Evolutionary conservation across 2,113 vertebrate genomes (phyloP), one percentile per base, ranked within the genome.

Genomic region (Coracopsis vasa): DNA sequence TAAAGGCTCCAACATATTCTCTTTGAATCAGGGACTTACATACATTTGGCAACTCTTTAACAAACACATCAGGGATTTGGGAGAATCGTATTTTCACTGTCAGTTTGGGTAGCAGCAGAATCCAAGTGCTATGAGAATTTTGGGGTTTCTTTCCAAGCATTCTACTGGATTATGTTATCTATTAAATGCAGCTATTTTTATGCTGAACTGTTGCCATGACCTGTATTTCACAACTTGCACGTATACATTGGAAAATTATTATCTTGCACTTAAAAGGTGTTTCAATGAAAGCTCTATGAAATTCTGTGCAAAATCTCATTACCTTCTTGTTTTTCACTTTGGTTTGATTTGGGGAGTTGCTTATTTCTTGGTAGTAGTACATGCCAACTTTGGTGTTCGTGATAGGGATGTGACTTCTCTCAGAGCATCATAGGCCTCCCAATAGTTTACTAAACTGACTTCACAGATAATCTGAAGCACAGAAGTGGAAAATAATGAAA

Each of bases 101-200:
- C 87, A 87, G 23, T 69, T 80, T 0, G 6, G 65, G 83, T 84
- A 93, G 35, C 54, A 84, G 73, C 65, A 91, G 65, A 64, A 91
- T 94, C 69, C 86, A 82, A 87, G 56, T 60, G 33, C 70, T 86
- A 28, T 33, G 80, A 85, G 83, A 79, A 39, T 90, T 83, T 54
- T 29, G 39, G 47, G 4, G 0, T 7, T 75, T 90, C 54, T 86
- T 90, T 16, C 66, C 56, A 72, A 66, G 83, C 48, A 87, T 94
- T 86, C 33, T 84, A 51, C 35, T 79, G 86, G 80, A 92, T 95
- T 94, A 95, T 0, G n/a, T 95, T 96, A 94, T 94, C 92, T 94
- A 50, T 91, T 91, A 95, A 91, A 94, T 92, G 56, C 91, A 95
- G 83, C 80, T 96, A 92, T 95, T 97, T 96, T 94, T 92, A 28